Evolutionary conservation across 2,888 invertebrate genomes (phyloP), one percentile per base, ranked within the genome.

Genomic region (Villa cingulata): DNA sequence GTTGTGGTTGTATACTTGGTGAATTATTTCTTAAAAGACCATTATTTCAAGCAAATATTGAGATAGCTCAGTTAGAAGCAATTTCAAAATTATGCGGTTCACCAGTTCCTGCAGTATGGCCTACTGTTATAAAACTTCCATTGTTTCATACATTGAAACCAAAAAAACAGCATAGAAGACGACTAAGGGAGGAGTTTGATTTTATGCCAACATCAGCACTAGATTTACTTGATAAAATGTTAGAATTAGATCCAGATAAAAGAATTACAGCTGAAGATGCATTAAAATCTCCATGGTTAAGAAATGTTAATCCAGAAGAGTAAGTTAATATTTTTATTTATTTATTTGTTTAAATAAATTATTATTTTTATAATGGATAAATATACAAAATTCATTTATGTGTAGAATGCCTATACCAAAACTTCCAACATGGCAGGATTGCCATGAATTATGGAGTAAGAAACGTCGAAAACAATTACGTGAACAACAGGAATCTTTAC

Each of bases 381-480:
- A n/a, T 45, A 7, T 17, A 37, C 51, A 14, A 43, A 43, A 48
- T 51, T 43, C 12, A 27, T 23, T 27, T 16, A 36, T n/a, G 40
- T 40, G 47, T 50, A 88, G 88, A 69, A 87, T 89, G 82, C 75
- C 82, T 43, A 81, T 82, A 1, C 86, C 88, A 1, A 81, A 82
- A 66, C 71, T 97, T 55, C 96, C 96, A 1, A 88, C 85, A 29
- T 90, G 90, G 83, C 96, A 98, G 70, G 97, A 98, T 71, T 98
- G 98, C 66, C 97, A 98, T 72, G 98, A 98, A 70, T 76, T 98
- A 63, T 98, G 97, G 96, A 91, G 92, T 60, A 98, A 98, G 71
- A 89, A 88, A 65, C 80, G 92, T n/a, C 81, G 91, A 57, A 75
- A 82, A 29, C 86, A 86, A 65, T 76, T 86, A 62, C 75, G 86